Percentiles rank a stretch among this genome's conserved stretches.
Evolutionary conservation across 2,797 vertebrate genomes (phyloP).

Genomic region (Columba guinea): DNA sequence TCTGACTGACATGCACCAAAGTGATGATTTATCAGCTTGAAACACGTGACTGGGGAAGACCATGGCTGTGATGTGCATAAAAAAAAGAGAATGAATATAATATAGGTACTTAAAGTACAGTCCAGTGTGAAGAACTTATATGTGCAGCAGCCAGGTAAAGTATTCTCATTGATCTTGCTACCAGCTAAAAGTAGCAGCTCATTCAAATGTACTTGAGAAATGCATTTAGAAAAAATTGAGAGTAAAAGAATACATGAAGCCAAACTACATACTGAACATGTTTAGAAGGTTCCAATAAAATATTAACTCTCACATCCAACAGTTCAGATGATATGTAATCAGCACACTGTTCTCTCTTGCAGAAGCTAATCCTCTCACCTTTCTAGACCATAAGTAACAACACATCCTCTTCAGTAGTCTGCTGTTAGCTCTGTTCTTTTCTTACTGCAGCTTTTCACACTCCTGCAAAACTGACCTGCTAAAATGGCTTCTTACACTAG

Average conservation of each 20-base stretch:
- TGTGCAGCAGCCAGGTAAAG: neutral
- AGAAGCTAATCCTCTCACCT: neutral
- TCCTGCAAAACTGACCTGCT: neutral
- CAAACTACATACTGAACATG: neutral
- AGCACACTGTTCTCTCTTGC: neutral
- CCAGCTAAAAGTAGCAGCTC: neutral
- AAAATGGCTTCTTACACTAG: neutral
- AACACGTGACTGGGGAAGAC: neutral
- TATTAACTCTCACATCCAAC: neutral
- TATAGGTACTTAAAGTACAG: neutral
- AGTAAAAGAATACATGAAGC: neutral
- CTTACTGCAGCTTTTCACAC: neutral
- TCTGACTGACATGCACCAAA: neutral
- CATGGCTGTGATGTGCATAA: neutral
- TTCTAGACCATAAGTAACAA: neutral
- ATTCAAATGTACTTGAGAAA: neutral
- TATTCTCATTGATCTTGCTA: neutral
- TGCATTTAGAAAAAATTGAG: neutral
- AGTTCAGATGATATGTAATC: neutral
- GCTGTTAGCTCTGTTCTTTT: neutral
- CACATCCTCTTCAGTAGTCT: neutral
- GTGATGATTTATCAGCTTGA: neutral
- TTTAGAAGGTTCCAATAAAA: constrained; percentile 20
- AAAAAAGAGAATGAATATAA: neutral
- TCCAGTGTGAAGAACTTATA: neutral